phyloP scores from a whole-genome alignment of 2,888 invertebrate species.

The Ceraclea dissimilis region DNA sequence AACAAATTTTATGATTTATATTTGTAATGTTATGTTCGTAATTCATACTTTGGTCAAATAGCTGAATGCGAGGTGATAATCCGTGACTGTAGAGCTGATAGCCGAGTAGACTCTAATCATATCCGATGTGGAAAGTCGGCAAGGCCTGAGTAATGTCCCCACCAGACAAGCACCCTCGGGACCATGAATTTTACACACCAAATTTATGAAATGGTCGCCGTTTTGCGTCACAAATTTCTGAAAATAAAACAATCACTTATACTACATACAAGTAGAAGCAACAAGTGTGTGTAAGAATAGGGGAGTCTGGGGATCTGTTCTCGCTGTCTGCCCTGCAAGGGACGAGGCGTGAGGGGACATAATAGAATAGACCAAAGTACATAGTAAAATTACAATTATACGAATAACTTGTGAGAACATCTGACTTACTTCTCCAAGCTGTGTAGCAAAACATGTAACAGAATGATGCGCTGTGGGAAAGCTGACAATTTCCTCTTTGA shows the following conservation, averaged over 20 bases:
- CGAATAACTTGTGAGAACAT: no score
- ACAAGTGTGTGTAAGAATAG: no score
- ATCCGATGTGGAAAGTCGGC: slow-evolving; percentile 21
- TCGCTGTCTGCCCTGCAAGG: no score
- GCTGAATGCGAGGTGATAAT: slow-evolving; percentile 24
- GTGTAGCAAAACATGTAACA: slow-evolving; percentile 20
- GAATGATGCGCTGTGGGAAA: slow-evolving; percentile 22
- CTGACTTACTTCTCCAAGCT: slow-evolving; percentile 21
- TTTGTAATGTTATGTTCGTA: no score
- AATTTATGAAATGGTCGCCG: slow-evolving; percentile 18
- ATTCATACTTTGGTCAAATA: slow-evolving; percentile 23
- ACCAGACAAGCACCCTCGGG: slow-evolving; percentile 16
- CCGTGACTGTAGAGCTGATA: slow-evolving; percentile 17
- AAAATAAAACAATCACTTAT: slow-evolving; percentile 5
- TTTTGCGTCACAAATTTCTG: slow-evolving; percentile 21
- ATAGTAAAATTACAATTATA: neutral
- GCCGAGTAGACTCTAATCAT: slow-evolving; percentile 22
- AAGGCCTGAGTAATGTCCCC: slow-evolving; percentile 21
- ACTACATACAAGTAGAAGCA: no score
- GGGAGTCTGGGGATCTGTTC: no score
- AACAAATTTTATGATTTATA: no score
- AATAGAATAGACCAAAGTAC: neutral
- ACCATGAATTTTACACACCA: slow-evolving; percentile 12
- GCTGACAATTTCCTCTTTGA: slow-evolving; percentile 17
- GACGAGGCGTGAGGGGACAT: no score